Base-by-base conservation (phyloP, 2,113 vertebrate species). In the Apaloderma vittatum region DNA sequence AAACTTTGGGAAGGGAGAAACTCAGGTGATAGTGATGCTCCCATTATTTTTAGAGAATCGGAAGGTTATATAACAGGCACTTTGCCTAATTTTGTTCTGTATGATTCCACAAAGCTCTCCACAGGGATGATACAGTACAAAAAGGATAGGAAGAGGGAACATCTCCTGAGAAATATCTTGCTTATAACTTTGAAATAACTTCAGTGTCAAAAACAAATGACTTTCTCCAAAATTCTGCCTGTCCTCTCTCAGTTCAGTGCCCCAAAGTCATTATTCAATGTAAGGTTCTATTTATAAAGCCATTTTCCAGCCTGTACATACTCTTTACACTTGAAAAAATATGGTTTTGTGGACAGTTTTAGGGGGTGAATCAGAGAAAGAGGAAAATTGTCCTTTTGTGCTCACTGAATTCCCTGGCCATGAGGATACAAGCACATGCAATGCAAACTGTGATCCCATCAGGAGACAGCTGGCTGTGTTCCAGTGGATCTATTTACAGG, bases 111-210 rank as follows among this genome's bases (percentile, higher is more conserved):
- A 77, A 61, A 92, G 37, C 30, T 96, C 29, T 96, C 91, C 45
- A 82, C n/a, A 89, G 93, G 82, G 46, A 96, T 94, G 80, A 55
- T 49, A 52, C 58, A 83, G 72, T 55, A 84, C 84, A 91, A 93
- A 98, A 91, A 51, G 6, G 49, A 76, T 94, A 94, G 57, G 93
- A 70, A 78, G 90, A 93, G 37, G 86, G 32, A 98, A 88, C 45
- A 48, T 90, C 82, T 97, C 86, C 84, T 72, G 96, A 97, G 93
- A 96, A 95, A 96, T 93, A 78, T 63, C 76, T 97, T 98, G 82
- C 86, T 97, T 93, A 51, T 93, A 95, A 97, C 71, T 97, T 94
- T 96, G 90, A 97, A 97, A 98, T 95, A 97, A 98, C 79, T 97
- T 97, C 51, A 52, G 75, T 95, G 89, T 97, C 70, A 94, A 97